Evolutionary conservation across 1,140 invertebrate genomes (phyloP).

Genomic region (Orussus abietinus): DNA sequence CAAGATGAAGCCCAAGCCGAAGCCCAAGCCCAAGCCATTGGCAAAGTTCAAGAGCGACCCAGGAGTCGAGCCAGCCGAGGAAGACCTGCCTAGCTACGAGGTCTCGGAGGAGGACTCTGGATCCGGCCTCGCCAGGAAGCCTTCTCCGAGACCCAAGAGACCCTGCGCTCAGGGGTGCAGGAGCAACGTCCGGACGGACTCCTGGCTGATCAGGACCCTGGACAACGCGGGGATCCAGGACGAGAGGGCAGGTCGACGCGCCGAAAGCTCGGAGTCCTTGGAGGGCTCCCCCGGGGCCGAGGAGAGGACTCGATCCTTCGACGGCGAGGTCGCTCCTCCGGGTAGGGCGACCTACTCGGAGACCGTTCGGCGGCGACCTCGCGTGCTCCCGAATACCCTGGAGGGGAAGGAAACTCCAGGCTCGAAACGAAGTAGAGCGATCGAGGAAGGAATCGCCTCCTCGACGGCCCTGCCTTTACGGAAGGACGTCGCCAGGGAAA

Average conservation of each 20-base stretch:
- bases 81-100: conserved; percentile 35
- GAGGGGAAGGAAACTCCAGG: neutral
- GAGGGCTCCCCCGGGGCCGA: conserved; percentile 25
- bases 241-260: conserved; percentile 16
- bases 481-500: conserved; percentile 24
- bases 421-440: neutral
- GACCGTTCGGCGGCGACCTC: conserved; percentile 28
- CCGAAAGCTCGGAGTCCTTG: conserved; percentile 21
- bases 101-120: conserved; percentile 36
- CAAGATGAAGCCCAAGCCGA: neutral
- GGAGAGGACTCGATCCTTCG: no score
- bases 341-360: conserved; percentile 41
- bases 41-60: no score
- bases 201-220: conserved; percentile 44
- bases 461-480: conserved; percentile 16
- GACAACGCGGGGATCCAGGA: conserved; percentile 30
- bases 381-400: no score
- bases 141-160: conserved; percentile 9
- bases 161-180: no score
- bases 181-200: conserved; percentile 43
- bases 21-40: no score
- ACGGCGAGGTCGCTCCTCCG: conserved; percentile 13
- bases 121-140: conserved; percentile 24
- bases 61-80: no score
- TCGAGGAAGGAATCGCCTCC: no score